Conservation (phyloP, 2,888 invertebrate species). For the Acleris literana region DNA sequence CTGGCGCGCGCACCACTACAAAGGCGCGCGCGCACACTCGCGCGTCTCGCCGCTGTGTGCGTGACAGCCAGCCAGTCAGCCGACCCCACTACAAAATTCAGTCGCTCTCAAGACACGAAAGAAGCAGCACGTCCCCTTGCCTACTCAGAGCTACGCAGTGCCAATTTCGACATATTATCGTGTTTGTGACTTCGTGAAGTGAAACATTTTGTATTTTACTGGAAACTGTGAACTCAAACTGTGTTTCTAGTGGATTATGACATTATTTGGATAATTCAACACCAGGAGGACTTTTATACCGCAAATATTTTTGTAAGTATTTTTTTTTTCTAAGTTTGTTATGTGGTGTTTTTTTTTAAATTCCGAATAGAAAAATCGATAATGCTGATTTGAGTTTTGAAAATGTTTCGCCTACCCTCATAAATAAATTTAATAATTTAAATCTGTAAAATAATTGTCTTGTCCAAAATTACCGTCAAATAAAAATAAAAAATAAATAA, state of each 20-base stretch:
- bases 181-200: constrained; percentile 81
- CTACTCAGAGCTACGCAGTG: constrained; percentile 58
- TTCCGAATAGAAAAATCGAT: constrained; percentile 1
- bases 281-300: constrained; percentile 71
- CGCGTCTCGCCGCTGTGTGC: constrained; percentile 52
- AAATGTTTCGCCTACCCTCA: constrained; percentile 12
- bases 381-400: neutral
- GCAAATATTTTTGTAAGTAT: constrained; percentile 83
- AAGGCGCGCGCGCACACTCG: constrained; percentile 55
- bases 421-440: neutral
- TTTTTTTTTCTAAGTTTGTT: constrained; percentile 40
- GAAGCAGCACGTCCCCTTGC: constrained; percentile 65
- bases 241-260: constrained; percentile 71
- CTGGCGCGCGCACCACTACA: constrained; percentile 39
- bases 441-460: neutral
- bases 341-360: constrained; percentile 24
- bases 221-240: constrained; percentile 65
- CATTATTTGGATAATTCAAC: constrained; percentile 80
- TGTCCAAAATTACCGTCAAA: neutral
- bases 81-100: constrained; percentile 81
- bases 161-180: constrained; percentile 76
- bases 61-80: constrained; percentile 69
- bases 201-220: constrained; percentile 59
- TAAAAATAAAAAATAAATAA: neutral
- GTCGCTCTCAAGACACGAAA: constrained; percentile 71